Percentiles rank a stretch among this genome's conserved stretches.
Conservation (phyloP, 2,797 vertebrate species). For the Sylvia borin region DNA sequence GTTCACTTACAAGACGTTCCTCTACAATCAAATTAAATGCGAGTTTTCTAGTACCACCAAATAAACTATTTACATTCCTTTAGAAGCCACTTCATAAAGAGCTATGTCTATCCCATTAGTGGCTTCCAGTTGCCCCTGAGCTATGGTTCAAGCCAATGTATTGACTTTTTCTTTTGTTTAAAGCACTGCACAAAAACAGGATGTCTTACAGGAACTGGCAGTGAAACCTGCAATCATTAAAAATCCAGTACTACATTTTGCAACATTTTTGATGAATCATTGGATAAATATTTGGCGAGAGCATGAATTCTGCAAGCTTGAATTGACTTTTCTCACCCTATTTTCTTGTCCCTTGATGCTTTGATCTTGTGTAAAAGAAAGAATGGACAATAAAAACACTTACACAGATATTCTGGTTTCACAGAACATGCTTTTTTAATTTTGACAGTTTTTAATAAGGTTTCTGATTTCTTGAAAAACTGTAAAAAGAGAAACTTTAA, state of each 20-base stretch:
- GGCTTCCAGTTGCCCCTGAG: background rate
- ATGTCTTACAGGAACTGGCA: constrained; percentile 53
- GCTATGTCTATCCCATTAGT: background rate
- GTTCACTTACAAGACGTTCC: background rate
- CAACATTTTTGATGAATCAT: constrained; percentile 59
- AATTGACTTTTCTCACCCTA: constrained; percentile 55
- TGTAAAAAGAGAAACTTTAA: constrained; percentile 32
- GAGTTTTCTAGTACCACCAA: background rate
- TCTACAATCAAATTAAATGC: background rate
- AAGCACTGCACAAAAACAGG: constrained; percentile 27
- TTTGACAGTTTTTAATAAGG: constrained; percentile 57
- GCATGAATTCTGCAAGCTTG: constrained; percentile 16
- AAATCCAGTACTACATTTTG: constrained; percentile 34
- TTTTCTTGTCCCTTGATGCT: constrained; percentile 48
- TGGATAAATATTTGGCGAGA: constrained; percentile 36
- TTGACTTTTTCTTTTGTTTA: background rate
- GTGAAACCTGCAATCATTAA: constrained; percentile 14
- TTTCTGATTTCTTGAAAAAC: constrained; percentile 46
- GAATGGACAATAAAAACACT: constrained; percentile 36
- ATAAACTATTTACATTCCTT: background rate
- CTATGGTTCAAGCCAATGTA: background rate
- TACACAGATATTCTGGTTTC: constrained; percentile 48
- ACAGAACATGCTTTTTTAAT: constrained; percentile 48
- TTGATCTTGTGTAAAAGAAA: constrained; percentile 52
- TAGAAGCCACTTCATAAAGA: background rate